These are phyloP conservation scores for Mesoclemmys tuberculata DNA, from an alignment of 2,113 vertebrate species.

Conservation along the genomic window DNA sequence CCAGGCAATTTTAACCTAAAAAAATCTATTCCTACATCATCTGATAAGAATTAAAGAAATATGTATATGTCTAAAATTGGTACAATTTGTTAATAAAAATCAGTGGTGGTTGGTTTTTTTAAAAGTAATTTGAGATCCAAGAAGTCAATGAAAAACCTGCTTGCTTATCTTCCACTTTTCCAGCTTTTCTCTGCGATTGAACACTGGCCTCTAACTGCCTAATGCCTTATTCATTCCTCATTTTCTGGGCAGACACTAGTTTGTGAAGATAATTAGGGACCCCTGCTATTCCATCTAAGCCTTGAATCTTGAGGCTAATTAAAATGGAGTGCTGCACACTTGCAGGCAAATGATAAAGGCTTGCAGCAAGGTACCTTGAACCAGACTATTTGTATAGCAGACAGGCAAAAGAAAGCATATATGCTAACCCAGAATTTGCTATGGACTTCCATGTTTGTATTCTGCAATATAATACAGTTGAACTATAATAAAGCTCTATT, in stretches of 20 bases:
- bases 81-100: slow-evolving; percentile 17
- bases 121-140: slow-evolving; percentile 15
- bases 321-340: slow-evolving; percentile 62
- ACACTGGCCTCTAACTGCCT: slow-evolving; percentile 63
- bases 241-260: slow-evolving; percentile 68
- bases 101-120: neutral
- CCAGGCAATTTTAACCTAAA: neutral
- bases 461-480: neutral
- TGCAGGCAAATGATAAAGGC: slow-evolving; percentile 48
- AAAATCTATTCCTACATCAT: neutral
- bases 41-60: neutral
- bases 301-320: slow-evolving; percentile 74
- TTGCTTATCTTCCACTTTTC: slow-evolving; percentile 59
- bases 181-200: slow-evolving; percentile 59
- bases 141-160: slow-evolving; percentile 41
- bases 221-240: slow-evolving; percentile 65
- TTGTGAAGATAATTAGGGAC: slow-evolving; percentile 75
- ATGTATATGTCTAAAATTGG: neutral
- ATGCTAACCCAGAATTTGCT: neutral
- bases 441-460: neutral
- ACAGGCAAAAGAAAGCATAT: neutral
- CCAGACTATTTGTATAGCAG: neutral
- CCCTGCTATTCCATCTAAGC: slow-evolving; percentile 63
- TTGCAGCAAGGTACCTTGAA: slow-evolving; percentile 3
- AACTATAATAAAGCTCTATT: neutral